phyloP scores from a whole-genome alignment of 2,888 invertebrate species.

The Oscheius sp. region DNA sequence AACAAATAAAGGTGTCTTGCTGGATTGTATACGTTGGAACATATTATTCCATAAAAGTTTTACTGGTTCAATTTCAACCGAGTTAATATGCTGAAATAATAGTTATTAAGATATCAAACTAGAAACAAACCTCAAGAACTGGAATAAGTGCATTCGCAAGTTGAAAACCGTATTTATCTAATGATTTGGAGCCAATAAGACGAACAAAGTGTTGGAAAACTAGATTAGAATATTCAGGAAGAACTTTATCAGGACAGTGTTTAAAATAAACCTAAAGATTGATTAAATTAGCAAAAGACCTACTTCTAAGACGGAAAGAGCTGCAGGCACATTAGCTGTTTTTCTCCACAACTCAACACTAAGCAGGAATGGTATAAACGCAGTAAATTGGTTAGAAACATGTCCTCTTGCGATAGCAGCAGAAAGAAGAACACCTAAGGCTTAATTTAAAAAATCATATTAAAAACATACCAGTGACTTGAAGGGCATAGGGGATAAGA shows the following conservation, averaged over 20 bases:
- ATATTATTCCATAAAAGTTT: slow-evolving; percentile 44
- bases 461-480: slow-evolving; percentile 77
- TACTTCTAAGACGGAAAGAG: slow-evolving; percentile 88
- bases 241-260: slow-evolving; percentile 17
- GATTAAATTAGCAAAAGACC: neutral
- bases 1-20: slow-evolving; percentile 93
- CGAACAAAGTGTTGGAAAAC: slow-evolving; percentile 70
- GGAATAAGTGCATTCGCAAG: slow-evolving; percentile 84
- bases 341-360: slow-evolving; percentile 90
- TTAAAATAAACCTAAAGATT: slow-evolving; percentile 29
- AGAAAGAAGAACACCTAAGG: slow-evolving; percentile 45
- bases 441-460: neutral
- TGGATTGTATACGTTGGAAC: slow-evolving; percentile 78
- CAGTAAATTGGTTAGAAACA: slow-evolving; percentile 84
- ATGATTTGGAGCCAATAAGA: slow-evolving; percentile 89
- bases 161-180: slow-evolving; percentile 95
- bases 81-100: slow-evolving; percentile 19
- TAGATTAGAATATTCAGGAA: slow-evolving; percentile 2
- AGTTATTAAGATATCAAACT: neutral
- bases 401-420: slow-evolving; percentile 44
- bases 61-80: slow-evolving; percentile 36
- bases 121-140: slow-evolving; percentile 35
- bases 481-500: slow-evolving; percentile 97
- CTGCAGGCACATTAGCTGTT: slow-evolving; percentile 89
- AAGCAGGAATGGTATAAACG: slow-evolving; percentile 87